phyloP scores from a whole-genome alignment of 1,140 invertebrate species.

The Antheraea mylitta region DNA sequence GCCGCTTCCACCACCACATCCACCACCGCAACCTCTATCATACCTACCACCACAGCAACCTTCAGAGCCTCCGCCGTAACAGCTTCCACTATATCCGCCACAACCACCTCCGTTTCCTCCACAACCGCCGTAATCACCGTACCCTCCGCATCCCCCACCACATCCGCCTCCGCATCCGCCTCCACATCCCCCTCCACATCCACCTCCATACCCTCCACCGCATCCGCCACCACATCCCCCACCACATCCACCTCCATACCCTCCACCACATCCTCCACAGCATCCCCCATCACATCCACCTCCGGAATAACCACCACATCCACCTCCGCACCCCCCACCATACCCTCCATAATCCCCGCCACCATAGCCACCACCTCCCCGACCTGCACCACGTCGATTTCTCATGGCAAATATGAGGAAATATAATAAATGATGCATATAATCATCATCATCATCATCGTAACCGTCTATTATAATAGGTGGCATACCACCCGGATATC shows the following conservation, averaged over 20 bases:
- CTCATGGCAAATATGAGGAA: constrained; percentile 44
- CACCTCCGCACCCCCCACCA: background rate
- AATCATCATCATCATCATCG: constrained; percentile 38
- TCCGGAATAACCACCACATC: no score
- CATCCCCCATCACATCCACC: no score
- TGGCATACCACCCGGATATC: constrained; percentile 23
- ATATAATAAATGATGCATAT: constrained; percentile 42
- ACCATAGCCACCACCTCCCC: constrained; percentile 9
- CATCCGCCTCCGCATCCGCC: background rate
- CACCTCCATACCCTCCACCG: constrained; percentile 7
- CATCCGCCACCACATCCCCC: background rate
- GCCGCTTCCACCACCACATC: constrained; percentile 15
- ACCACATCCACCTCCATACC: background rate
- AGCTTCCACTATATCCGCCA: background rate
- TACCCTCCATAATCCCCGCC: constrained; percentile 5
- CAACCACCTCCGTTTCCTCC: constrained; percentile 9
- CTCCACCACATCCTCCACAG: constrained; percentile 15
- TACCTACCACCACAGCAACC: no score
- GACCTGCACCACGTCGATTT: constrained; percentile 26
- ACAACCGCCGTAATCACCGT: background rate
- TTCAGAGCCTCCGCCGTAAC: background rate
- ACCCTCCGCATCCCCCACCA: constrained; percentile 9
- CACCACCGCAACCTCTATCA: constrained; percentile 9
- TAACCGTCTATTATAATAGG: constrained; percentile 29
- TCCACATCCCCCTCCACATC: background rate